Base-by-base conservation (phyloP, 2,888 invertebrate species). In the Parthenolecanium corni region DNA sequence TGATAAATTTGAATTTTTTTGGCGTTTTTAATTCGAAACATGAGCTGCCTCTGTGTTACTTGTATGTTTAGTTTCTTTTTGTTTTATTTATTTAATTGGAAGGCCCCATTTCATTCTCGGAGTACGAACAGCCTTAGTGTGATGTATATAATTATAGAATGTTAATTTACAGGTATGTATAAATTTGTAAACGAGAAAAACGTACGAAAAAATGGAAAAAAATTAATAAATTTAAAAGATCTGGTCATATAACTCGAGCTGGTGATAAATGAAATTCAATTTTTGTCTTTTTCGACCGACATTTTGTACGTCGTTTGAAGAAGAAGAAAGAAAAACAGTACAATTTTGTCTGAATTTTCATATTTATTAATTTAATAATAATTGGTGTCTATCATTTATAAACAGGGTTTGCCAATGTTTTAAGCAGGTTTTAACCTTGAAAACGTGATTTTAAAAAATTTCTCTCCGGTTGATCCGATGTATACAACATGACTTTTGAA, bases 41-140 rank as follows among this genome's bases (percentile, higher is more conserved):
- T n/a, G 16, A 47, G 36, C n/a, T 25, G n/a, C n/a, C n/a, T n/a
- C n/a, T n/a, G 18, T 53, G 53, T 42, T 52, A 21, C 23, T 53
- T 40, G 16, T 53, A 49, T 21, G 12, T 23, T 49, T 21, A 21
- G 49, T 49, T 49, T 49, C 21, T 31, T 52, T 31, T 11, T 52
- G 9, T 49, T 58, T 25, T 49, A 47, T 36, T 49, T 58, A 38
- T 58, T 49, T 58, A 58, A 58, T 12, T 49, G 47, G n/a, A 49
- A 49, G 49, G 58, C 58, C 58, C 58, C 58, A 58, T 58, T 58
- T 58, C 58, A 58, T 47, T 58, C 47, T 58, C 58, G 58, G 58
- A 58, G 58, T 58, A 58, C n/a, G 58, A 58, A 58, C 58, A 58
- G 58, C 58, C 58, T 49, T 31, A 58, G 58, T 58, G 58, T 58